These are phyloP conservation scores for Buteo buteo DNA, from an alignment of 2,113 vertebrate species.

Conservation along the genomic window DNA sequence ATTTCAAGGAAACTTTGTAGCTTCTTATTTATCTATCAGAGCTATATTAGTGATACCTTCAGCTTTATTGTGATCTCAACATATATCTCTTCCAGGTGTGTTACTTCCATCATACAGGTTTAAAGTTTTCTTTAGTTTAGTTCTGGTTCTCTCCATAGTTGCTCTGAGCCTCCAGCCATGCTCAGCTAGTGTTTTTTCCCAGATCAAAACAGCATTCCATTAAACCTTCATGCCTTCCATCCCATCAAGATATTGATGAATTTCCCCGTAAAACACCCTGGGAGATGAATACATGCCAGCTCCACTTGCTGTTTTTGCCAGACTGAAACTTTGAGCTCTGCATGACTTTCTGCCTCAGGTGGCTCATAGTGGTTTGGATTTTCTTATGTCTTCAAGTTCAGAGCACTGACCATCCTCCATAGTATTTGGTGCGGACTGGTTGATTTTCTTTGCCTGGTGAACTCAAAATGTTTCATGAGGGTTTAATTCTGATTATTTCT, in stretches of 20 bases:
- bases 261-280: slow-evolving; percentile 30
- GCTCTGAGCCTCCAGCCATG: slow-evolving; percentile 10
- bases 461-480: background rate
- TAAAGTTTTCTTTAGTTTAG: background rate
- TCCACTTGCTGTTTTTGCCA: slow-evolving; percentile 3
- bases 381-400: slow-evolving; percentile 27
- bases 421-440: background rate
- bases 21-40: background rate
- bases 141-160: background rate
- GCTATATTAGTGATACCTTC: background rate
- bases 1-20: background rate
- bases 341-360: slow-evolving; percentile 42
- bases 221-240: slow-evolving; percentile 52
- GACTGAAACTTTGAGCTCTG: slow-evolving; percentile 47
- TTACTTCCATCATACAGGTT: background rate
- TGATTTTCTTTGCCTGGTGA: slow-evolving; percentile 9
- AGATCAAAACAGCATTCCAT: slow-evolving; percentile 48
- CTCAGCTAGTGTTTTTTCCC: background rate
- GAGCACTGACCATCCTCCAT: slow-evolving; percentile 3
- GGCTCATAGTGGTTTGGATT: slow-evolving; percentile 11
- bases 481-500: slow-evolving; percentile 9
- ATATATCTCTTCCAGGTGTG: background rate
- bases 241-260: slow-evolving; percentile 57
- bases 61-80: background rate
- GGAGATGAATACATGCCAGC: slow-evolving; percentile 17